phyloP scores from a whole-genome alignment of 2,888 invertebrate species.

The Melanostoma mellinum region DNA sequence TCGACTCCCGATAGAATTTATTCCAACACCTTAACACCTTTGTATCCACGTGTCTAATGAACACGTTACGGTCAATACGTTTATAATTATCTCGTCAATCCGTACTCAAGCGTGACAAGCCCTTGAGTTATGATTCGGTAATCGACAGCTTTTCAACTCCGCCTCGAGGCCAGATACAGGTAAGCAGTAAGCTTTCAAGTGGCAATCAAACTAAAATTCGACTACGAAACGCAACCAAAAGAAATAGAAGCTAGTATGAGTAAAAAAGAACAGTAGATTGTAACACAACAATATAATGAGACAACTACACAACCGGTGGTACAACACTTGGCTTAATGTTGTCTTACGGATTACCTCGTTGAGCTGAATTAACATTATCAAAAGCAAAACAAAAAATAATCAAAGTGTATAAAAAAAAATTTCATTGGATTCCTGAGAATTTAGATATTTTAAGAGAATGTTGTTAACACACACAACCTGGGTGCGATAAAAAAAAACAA shows the following conservation, averaged over 20 bases:
- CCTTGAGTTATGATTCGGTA: constrained; percentile 16
- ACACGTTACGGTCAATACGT: neutral
- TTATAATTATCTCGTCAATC: constrained; percentile 48
- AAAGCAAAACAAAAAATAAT: constrained; percentile 27
- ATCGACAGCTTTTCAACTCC: constrained; percentile 2
- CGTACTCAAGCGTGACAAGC: constrained; percentile 8
- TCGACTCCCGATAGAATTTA: constrained; percentile 1
- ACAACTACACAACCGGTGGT: constrained; percentile 10
- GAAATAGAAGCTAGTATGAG: neutral
- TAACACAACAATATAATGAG: constrained; percentile 33
- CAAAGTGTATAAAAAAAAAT: constrained; percentile 1
- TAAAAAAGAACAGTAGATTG: constrained; percentile 12
- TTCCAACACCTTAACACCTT: constrained; percentile 6
- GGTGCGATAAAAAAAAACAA: constrained; percentile 30
- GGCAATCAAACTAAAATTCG: constrained; percentile 50
- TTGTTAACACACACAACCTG: constrained; percentile 9
- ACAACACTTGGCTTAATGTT: constrained; percentile 7
- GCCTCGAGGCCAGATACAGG: neutral
- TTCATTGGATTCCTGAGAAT: constrained; percentile 34
- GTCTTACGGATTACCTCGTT: constrained; percentile 31
- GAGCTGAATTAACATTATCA: constrained; percentile 43
- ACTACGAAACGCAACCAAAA: constrained; percentile 16
- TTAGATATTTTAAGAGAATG: constrained; percentile 12
- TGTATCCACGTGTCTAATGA: constrained; percentile 15
- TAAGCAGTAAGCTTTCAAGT: constrained; percentile 33